Base-by-base conservation (phyloP, 2,888 invertebrate genomes). In the Sarcophaga caerulescens region DNA sequence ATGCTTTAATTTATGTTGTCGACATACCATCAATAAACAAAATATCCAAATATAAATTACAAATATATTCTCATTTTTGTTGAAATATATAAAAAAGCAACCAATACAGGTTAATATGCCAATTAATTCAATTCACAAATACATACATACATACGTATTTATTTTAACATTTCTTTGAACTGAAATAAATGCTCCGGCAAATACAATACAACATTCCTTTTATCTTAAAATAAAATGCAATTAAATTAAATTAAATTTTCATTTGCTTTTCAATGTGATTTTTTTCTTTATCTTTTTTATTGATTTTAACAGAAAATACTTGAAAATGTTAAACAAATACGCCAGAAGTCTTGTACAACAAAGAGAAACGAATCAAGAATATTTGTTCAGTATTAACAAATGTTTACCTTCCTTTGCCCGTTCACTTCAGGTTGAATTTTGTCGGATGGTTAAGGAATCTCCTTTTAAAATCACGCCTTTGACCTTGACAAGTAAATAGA, bases 351-450 rank as follows among this genome's bases (percentile, higher is more conserved):
- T 60, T 60, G 10, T 25, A 47, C 52, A 52, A 35, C 35, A n/a
- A 17, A 60, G n/a, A 60, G 2, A 66, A 60, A 73, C 8, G 19
- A 21, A 47, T 12, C n/a, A 21, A 44, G 4, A 1, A 23, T 77
- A 71, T 77, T 68, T 60, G 73, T 66, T 77, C 47, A 65, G 62
- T 62, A 73, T 77, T 73, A 52, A 44, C 60, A 77, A 73, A 83
- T 73, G 68, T 83, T 83, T 78, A 57, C 57, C 45, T 23, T 23
- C 63, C 45, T 44, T 23, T n/a, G 12, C n/a, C 63, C 57, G 21
- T 52, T 23, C n/a, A n/a, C 52, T 52, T 17, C 65, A 68, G 25
- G 35, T 69, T 68, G 12, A 68, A 57, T 57, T 19, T 65, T 77
- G 60, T 71, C 71, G 62, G 45, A 14, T 45, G 17, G 47, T 44